Evolutionary conservation across 2,113 vertebrate species (phyloP), one percentile per base, ranked within the genome.

Genomic region (Leptobrachium leishanense): DNA sequence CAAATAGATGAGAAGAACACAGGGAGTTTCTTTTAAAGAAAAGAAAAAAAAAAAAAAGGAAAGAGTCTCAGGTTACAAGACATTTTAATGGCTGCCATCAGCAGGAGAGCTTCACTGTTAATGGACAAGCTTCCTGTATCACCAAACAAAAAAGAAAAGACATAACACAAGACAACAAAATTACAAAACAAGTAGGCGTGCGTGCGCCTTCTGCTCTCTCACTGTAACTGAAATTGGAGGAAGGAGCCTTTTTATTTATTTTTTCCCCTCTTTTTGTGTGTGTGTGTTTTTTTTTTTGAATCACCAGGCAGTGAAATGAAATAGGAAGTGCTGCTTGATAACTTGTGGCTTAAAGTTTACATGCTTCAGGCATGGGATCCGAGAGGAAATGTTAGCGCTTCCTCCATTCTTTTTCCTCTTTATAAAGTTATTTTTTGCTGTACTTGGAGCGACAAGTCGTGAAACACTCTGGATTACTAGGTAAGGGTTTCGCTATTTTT

Each of bases 1-100:
- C 5, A 43, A 43, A 31, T 7, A 54, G 55, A 72, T 39, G 50
- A 65, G 54, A 64, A 70, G 43, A 50, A 46, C 8, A 59, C 43
- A 40, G 13, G 67, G 54, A 76, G 74, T 12, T 66, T 64, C 65
- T 66, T 66, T 54, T 54, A 8, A 8, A 8, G 6, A 8, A 50
- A 53, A 63, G 10, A 54, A 43, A 31, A 31, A 31, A 31, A 31
- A 31, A 31, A 31, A 31, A 31, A 31, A 1, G 20, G 20, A 31
- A 31, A 31, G 20, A 31, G 68, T 79, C 69, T 79, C 76, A 79
- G 76, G 76, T 79, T 79, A 79, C 76, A 79, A 65, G 13, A 54
- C 41, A 1, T 54, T 53, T 31, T 66, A 54, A 64, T 79, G 76
- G 76, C 76, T 79, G 76, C 68, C 76, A 31, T 31, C 20, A 31